Evolutionary conservation across 2,113 vertebrate species (phyloP).

Genomic region (Loxodonta africana): DNA sequence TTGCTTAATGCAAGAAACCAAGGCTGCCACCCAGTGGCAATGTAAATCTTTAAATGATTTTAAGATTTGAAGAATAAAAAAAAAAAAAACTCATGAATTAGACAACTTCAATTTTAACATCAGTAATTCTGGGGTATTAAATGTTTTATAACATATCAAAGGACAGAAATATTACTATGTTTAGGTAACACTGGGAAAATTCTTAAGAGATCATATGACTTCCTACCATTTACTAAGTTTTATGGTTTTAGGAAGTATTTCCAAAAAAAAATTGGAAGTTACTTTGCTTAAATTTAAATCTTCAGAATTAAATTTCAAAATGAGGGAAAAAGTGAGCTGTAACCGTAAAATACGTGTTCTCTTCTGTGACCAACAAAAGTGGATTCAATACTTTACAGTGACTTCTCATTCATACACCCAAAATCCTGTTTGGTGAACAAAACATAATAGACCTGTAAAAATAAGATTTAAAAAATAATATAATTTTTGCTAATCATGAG

Average conservation of each 20-base stretch:
- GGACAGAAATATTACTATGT: constrained; percentile 34
- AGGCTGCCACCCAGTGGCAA: constrained; percentile 82
- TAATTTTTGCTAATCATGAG: constrained; percentile 16
- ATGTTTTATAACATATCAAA: constrained; percentile 42
- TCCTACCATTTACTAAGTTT: constrained; percentile 45
- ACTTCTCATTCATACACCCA: neutral
- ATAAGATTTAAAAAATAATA: constrained; percentile 42
- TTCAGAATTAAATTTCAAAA: constrained; percentile 15
- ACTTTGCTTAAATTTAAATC: constrained; percentile 63
- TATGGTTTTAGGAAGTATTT: constrained; percentile 41
- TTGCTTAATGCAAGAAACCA: constrained; percentile 57
- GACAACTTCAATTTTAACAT: constrained; percentile 55
- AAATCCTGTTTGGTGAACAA: constrained; percentile 47
- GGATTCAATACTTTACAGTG: constrained; percentile 8
- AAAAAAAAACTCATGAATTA: constrained; percentile 21
- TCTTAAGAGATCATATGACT: constrained; percentile 15
- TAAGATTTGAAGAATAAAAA: constrained; percentile 52
- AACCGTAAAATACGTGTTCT: constrained; percentile 32
- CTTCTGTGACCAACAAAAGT: constrained; percentile 1
- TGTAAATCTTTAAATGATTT: constrained; percentile 55
- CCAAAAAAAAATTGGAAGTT: constrained; percentile 42
- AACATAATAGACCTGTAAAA: constrained; percentile 4
- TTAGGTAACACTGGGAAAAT: neutral
- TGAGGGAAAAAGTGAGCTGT: neutral
- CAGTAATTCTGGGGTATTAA: constrained; percentile 24